These are phyloP conservation scores for Tupaia tana DNA, from an alignment of 2,113 vertebrate genomes.

Conservation along the genomic window DNA sequence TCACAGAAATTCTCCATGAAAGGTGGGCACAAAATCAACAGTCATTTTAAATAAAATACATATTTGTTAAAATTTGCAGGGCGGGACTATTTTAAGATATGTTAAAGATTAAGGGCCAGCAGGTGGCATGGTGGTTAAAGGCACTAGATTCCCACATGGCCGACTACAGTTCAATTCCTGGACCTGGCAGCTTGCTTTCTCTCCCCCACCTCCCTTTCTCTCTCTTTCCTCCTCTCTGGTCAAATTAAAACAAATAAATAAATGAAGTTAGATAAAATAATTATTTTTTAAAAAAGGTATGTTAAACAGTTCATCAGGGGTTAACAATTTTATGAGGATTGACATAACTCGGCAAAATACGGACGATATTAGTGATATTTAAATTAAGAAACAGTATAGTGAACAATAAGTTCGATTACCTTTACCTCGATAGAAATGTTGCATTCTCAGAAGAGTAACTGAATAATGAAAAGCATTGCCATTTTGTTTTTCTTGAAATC, in stretches of 20 bases:
- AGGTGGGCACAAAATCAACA: constrained; percentile 11
- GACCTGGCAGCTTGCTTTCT: too few species aligned
- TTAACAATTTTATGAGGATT: background rate
- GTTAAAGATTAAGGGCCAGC: background rate
- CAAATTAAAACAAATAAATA: too few species aligned
- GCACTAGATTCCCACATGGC: too few species aligned
- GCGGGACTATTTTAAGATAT: constrained; percentile 35
- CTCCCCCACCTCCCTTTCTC: too few species aligned
- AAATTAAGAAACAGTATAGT: constrained; percentile 12
- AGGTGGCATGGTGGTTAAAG: too few species aligned
- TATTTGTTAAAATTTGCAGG: constrained; percentile 45
- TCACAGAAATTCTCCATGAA: background rate
- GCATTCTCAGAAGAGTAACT: constrained; percentile 51
- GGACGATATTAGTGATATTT: constrained; percentile 27
- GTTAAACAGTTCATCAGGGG: background rate
- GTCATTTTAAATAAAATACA: constrained; percentile 27
- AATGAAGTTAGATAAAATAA: too few species aligned
- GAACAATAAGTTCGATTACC: background rate
- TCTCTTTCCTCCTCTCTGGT: too few species aligned
- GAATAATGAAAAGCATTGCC: background rate
- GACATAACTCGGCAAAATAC: background rate
- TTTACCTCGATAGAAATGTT: constrained; percentile 4
- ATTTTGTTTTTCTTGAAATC: background rate
- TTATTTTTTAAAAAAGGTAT: too few species aligned
- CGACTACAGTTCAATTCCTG: too few species aligned